Percentiles rank a stretch among this genome's conserved stretches.
phyloP scores from a whole-genome alignment of 2,797 vertebrate species.

The Eospalax fontanierii region DNA sequence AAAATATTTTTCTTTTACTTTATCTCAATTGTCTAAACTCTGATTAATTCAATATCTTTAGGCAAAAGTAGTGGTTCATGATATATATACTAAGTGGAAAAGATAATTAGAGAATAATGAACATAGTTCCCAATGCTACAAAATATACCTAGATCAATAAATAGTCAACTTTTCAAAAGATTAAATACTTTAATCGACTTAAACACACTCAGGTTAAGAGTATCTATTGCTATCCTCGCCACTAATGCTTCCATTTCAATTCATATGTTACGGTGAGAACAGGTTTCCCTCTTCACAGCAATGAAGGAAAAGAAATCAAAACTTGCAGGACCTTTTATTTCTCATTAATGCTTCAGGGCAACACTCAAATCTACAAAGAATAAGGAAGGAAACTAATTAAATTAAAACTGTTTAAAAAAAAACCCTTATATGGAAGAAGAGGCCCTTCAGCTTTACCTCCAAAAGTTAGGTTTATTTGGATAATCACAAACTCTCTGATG shows the following conservation, averaged over 20 bases:
- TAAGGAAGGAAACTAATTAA: conserved; percentile 47
- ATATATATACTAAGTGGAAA: not conserved
- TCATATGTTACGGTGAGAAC: not conserved
- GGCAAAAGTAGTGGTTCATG: not conserved
- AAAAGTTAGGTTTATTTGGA: not conserved
- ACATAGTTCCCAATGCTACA: conserved; percentile 40
- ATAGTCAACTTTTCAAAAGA: not conserved
- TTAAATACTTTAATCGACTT: conserved; percentile 47
- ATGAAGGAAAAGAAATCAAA: conserved; percentile 6
- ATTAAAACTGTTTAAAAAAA: conserved; percentile 34
- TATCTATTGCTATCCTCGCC: not conserved
- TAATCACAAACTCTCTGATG: conserved; percentile 43
- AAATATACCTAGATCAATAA: conserved; percentile 34
- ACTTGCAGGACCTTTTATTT: not conserved
- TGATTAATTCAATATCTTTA: conserved; percentile 55
- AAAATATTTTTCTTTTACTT: not conserved
- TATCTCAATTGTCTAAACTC: conserved; percentile 40
- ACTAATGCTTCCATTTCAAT: not conserved
- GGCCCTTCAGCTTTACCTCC: not conserved
- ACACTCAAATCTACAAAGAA: conserved; percentile 66
- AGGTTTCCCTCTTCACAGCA: not conserved
- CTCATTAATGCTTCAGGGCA: conserved; percentile 30
- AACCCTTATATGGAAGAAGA: not conserved
- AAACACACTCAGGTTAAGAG: conserved; percentile 34
- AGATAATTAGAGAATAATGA: conserved; percentile 32